Conservation (phyloP, 2,888 invertebrate species). For the Melipona beecheii region DNA sequence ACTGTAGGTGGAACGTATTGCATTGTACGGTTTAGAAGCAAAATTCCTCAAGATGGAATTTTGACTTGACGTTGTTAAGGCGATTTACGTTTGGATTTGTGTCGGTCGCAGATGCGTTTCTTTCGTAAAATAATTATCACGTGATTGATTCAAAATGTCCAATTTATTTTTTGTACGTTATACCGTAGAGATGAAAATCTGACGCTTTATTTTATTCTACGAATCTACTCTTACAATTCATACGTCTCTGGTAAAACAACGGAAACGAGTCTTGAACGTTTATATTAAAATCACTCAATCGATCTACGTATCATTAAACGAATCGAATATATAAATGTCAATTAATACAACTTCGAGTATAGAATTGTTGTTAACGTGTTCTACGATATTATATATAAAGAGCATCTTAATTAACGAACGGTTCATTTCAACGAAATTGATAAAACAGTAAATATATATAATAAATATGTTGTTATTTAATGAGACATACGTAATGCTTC, state of each 20-base stretch:
- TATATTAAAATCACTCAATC: conserved; percentile 7
- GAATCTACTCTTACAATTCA: conserved; percentile 20
- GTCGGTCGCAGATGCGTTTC: neutral
- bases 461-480: conserved; percentile 3
- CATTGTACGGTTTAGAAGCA: conserved; percentile 28
- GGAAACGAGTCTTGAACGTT: conserved; percentile 3
- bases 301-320: conserved; percentile 16
- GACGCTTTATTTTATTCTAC: neutral
- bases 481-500: conserved; percentile 7
- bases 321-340: conserved; percentile 23
- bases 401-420: conserved; percentile 27
- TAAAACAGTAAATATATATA: neutral
- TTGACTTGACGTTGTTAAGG: neutral
- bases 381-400: conserved; percentile 18
- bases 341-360: conserved; percentile 9
- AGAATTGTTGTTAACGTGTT: conserved; percentile 10
- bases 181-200: conserved; percentile 23
- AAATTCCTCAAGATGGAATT: conserved; percentile 43
- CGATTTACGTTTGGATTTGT: conserved; percentile 5
- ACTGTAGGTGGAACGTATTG: conserved; percentile 30
- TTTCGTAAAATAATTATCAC: neutral
- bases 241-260: neutral
- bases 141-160: conserved; percentile 32
- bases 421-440: neutral
- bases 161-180: conserved; percentile 40